phyloP scores from a whole-genome alignment of 2,888 invertebrate genomes.

The Cantharis flavilabris region DNA sequence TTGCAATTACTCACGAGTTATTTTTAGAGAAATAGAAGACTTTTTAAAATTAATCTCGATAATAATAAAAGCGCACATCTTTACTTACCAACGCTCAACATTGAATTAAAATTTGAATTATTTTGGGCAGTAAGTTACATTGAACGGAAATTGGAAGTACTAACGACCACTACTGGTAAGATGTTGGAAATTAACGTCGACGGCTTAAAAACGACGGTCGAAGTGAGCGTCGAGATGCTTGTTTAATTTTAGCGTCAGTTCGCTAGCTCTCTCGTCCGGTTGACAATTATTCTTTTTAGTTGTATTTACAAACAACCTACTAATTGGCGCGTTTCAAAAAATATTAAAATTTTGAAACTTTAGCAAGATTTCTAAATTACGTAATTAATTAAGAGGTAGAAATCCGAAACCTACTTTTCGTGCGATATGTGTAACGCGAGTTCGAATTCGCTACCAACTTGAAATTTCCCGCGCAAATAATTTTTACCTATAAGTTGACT shows the following conservation, averaged over 20 bases:
- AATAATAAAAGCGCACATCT: slow-evolving; percentile 18
- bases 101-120: slow-evolving; percentile 15
- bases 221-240: slow-evolving; percentile 41
- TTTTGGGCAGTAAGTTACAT: slow-evolving; percentile 7
- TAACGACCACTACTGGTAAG: slow-evolving; percentile 14
- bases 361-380: not conserved
- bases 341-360: not conserved
- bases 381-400: not conserved
- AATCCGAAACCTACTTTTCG: not conserved
- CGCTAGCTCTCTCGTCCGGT: slow-evolving; percentile 50
- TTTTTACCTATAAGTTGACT: not conserved
- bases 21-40: slow-evolving; percentile 25
- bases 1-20: slow-evolving; percentile 32
- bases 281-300: slow-evolving; percentile 47
- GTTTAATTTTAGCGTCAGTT: slow-evolving; percentile 51
- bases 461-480: not conserved
- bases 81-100: slow-evolving; percentile 33
- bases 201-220: slow-evolving; percentile 32
- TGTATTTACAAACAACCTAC: slow-evolving; percentile 39
- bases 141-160: slow-evolving; percentile 11
- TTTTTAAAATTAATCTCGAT: not conserved
- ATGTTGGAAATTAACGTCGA: slow-evolving; percentile 29
- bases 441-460: not conserved
- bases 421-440: not conserved
- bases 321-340: slow-evolving; percentile 13